Conservation (phyloP, 2,797 vertebrate species). For the Sternotherus odoratus region DNA sequence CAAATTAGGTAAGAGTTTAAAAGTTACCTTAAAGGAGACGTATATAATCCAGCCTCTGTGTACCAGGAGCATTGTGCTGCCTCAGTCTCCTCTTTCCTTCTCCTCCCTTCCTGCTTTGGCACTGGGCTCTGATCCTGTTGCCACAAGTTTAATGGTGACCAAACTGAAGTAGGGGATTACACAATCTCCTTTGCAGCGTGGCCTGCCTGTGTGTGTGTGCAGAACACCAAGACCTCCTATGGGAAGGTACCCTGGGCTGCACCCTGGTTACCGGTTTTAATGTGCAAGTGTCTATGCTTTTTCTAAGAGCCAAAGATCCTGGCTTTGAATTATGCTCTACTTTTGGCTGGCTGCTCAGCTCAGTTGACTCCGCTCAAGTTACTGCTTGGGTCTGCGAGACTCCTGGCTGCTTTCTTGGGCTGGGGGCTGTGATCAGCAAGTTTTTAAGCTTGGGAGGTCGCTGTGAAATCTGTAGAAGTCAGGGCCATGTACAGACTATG, state of each 20-base stretch:
- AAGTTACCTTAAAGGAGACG: not conserved
- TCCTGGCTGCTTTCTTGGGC: not conserved
- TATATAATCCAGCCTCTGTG: accelerated
- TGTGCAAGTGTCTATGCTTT: not conserved
- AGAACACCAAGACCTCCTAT: no score
- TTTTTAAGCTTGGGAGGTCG: not conserved
- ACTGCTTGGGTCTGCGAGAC: not conserved
- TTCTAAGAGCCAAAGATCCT: not conserved
- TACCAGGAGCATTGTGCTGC: not conserved
- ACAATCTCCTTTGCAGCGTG: no score
- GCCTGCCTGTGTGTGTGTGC: no score
- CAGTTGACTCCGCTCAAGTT: not conserved
- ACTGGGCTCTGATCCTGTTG: not conserved
- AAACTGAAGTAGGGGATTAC: accelerated
- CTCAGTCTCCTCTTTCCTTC: not conserved
- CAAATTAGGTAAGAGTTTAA: not conserved
- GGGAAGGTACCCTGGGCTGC: no score
- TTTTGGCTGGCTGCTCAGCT: constrained; percentile 53
- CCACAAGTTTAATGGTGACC: not conserved
- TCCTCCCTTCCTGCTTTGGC: not conserved
- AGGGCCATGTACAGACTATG: not conserved
- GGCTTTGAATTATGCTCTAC: not conserved
- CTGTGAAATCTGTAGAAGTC: not conserved
- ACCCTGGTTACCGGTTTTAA: not conserved
- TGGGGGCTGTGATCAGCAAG: not conserved